Evolutionary conservation across 2,888 invertebrate species (phyloP), one percentile per base, ranked within the genome.

Genomic region (Callimorpha dominula): DNA sequence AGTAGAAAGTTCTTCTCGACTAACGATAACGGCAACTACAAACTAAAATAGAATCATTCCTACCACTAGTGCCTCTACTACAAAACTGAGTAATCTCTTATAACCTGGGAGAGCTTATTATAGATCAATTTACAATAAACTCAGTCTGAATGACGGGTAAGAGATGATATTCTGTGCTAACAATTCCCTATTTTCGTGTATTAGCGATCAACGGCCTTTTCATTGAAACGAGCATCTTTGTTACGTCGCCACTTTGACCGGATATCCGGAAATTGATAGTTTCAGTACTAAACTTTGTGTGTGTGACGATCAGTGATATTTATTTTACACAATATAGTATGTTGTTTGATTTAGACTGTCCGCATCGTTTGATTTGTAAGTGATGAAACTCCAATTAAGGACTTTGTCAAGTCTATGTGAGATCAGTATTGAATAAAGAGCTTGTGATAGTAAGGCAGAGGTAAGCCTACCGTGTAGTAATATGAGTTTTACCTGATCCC

Each of bases 191-290:
- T 57, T 46, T 40, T 40, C 52, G 54, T 81, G 80, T 77, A 77
- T 81, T 80, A 83, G 69, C 67, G 70, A 70, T 76, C 80, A 75
- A 70, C 76, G 64, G 68, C 64, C 6, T 54, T 49, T 64, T 74
- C 76, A 78, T 75, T 76, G 76, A 70, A 75, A 70, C 65, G 67
- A 42, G 71, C 65, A 63, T 76, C 83, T 79, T 78, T 82, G 79
- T 82, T 68, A 74, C 72, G 62, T 52, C 65, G 31, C 76, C 84
- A 81, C 79, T 78, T 83, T 73, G 68, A 74, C 75, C 79, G 77
- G 75, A 70, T 73, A 73, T 77, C 77, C 79, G 78, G 73, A 12
- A 72, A 74, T 71, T 70, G 77, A 77, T 80, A 77, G 62, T 60
- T 72, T 66, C 43, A 66, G 67, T 54, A 43, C 63, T 20, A 46